A percentile compares a stretch with the other conserved stretches of the same genome.
Conservation (phyloP, 2,888 invertebrate genomes). For the Conus canariensis region DNA sequence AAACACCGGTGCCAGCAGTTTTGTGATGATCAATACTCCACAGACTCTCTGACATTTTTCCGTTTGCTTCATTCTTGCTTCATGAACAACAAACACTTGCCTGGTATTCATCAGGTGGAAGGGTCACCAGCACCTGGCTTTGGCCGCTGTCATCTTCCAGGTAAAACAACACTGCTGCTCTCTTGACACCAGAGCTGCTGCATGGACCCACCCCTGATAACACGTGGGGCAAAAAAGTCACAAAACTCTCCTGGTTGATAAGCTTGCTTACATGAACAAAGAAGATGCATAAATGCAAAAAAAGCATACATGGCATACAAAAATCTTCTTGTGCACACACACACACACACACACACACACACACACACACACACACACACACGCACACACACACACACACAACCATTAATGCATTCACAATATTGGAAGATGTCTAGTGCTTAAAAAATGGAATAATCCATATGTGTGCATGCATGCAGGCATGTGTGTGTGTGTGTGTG, state of each 20-base stretch:
- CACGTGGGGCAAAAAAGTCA: neutral
- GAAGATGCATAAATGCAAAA: neutral
- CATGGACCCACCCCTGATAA: slow-evolving; percentile 60
- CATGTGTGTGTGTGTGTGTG: no score
- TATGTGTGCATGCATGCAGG: no score
- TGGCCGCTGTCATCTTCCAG: slow-evolving; percentile 66
- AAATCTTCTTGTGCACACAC: neutral
- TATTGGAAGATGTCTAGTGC: no score
- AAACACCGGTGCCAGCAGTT: no score
- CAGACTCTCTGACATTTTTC: no score
- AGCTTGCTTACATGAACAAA: neutral
- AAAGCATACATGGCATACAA: neutral
- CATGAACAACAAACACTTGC: slow-evolving; percentile 46
- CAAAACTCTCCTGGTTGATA: neutral
- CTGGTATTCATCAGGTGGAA: slow-evolving; percentile 59
- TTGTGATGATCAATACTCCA: no score
- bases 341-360: slow-evolving; percentile 21
- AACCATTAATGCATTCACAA: neutral
- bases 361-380: slow-evolving; percentile 18
- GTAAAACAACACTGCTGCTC: slow-evolving; percentile 65
- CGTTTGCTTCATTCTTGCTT: no score
- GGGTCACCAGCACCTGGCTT: slow-evolving; percentile 61
- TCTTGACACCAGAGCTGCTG: slow-evolving; percentile 50
- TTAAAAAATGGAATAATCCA: no score
- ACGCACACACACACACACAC: slow-evolving; percentile 22